Base-by-base conservation (phyloP, 1,140 invertebrate genomes). In the Drosophila ambigua region DNA sequence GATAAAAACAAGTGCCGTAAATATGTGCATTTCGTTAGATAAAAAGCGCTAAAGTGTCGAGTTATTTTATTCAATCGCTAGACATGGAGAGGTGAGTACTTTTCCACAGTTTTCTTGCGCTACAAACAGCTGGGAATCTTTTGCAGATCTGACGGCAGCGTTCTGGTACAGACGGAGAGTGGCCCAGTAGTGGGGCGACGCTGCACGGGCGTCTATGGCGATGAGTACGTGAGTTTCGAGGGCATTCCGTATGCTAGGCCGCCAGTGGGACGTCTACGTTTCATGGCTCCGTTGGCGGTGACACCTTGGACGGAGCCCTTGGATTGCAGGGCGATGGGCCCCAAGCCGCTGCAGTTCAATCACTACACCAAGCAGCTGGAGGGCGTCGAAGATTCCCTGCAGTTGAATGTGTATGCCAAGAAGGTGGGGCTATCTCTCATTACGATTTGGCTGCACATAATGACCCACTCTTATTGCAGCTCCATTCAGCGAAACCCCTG, bases 181-280 rank as follows among this genome's bases (percentile, higher is more conserved):
- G 90, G 90, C 13, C 46, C 52, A 0, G 66, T 91, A 20, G 20
- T 53, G n/a, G 90, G 90, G 13, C 64, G 59, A 1, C 35, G n/a
- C 1, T 77, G 82, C 9, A 77, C 54, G n/a, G 77, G 60, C 26
- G 58, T 90, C 9, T 90, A 90, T 16, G 77, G 79, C 5, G 67
- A 81, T 24, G 26, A 72, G 13, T 93, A 91, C 69, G 68, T 90
- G 52, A 90, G 85, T 39, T 93, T 92, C 54, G 76, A 92, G 77
- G 93, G 94, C 9, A 95, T 96, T 68, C 95, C 95, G 0, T 96
- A 93, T 83, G 95, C 94, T 0, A 92, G 94, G 61, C 94, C 95
- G 0, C 95, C 95, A 0, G 26, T 95, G 7, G 94, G 93, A 1
- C 79, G 93, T 1, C 77, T 95, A 1, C 91, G 95, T 2, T 96